A percentile compares a stretch with the other conserved stretches of the same genome.
Conservation (phyloP, 2,797 vertebrate genomes). For the Sitta carolinensis region DNA sequence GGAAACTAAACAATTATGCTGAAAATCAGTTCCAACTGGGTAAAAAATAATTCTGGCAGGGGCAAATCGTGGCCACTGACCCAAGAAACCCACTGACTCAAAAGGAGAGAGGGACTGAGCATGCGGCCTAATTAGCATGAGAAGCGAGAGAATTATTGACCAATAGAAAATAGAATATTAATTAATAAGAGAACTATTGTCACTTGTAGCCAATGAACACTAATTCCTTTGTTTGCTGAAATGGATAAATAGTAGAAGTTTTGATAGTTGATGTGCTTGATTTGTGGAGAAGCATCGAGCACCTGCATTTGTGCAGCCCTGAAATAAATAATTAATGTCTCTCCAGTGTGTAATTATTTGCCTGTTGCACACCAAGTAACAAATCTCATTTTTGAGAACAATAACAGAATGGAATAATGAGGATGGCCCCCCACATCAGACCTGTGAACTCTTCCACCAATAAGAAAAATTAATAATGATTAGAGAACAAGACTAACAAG, state of each 20-base stretch:
- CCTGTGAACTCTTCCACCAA: background rate
- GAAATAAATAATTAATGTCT: background rate
- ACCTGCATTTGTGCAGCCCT: background rate
- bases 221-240: background rate
- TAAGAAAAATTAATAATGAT: background rate
- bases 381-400: background rate
- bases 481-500: background rate
- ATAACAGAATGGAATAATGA: background rate
- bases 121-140: background rate
- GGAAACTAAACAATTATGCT: background rate
- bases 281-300: background rate
- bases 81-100: background rate
- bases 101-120: background rate
- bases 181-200: background rate
- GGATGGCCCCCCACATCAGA: rapidly evolving
- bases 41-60: background rate
- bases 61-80: background rate
- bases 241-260: background rate
- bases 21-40: background rate
- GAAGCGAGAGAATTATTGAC: background rate
- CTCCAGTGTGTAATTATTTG: background rate
- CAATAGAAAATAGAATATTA: background rate
- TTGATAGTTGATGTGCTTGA: background rate
- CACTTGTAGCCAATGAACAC: background rate
- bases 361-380: background rate